Evolutionary conservation across 2,797 vertebrate genomes (phyloP), one percentile per base, ranked within the genome.

Genomic region (Epinephelus awoara): DNA sequence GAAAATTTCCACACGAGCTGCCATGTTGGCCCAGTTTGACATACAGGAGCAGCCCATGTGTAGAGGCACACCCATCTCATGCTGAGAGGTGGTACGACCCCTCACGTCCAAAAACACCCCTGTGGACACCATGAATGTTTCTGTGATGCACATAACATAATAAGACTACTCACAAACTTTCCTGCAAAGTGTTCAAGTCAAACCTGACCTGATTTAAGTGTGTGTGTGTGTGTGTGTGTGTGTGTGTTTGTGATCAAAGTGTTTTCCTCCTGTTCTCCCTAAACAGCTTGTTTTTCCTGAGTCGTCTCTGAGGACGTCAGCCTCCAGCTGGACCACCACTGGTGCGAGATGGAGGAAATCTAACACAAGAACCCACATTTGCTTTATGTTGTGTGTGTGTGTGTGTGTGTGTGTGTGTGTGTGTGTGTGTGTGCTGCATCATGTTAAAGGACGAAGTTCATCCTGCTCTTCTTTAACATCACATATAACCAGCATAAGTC

Each of bases 241-340:
- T 63, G 54, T 67, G 54, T 42, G 51, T 64, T 25, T n/a, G 19
- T 50, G 69, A 42, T 42, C 40, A 42, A 42, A 42, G 56, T 27
- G 29, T 58, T 12, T 66, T 29, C 25, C n/a, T 59, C 56, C 27
- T 9, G 49, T 55, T 63, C 62, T 78, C 47, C 50, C 51, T 59
- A 6, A 73, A 72, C 57, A 72, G 47, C 64, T 55, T 67, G 63
- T 72, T 79, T 57, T 68, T 49, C 47, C 56, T 6, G 59, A 29
- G 13, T 65, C 18, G 40, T 72, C 79, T 79, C 72, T 0, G 40
- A 72, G 67, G 75, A 79, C 27, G 10, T 21, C 52, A 19, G 61
- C 57, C 58, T 68, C 49, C 75, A 72, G 75, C 57, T 72, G 57
- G 65, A 57, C 49, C n/a, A 62, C 27, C 54, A 52, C 71, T 57